Base-by-base conservation (phyloP, 2,797 vertebrate species). In the Tinamus major region DNA sequence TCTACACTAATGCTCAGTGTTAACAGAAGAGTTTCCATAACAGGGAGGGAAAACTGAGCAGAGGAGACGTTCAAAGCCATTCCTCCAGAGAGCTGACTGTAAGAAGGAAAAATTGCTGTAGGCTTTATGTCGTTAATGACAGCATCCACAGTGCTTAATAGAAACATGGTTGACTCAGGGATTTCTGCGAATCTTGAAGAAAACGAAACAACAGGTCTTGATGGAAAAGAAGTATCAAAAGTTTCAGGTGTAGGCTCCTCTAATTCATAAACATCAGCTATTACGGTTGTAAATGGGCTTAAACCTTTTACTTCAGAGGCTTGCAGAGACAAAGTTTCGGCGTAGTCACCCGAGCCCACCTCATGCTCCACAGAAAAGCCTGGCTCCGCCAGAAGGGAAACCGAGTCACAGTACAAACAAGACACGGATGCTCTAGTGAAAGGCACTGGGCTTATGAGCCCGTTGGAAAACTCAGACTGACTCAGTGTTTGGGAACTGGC, bases 321-420 rank as follows among this genome's bases (percentile, higher is more conserved):
- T 92, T 98, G 95, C 77, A 98, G 92, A 39, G 98, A 98, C 79
- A 98, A 94, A 4, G 99, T 98, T 97, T 99, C 98, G 26, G 98
- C 61, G 70, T 98, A 98, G 89, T 99, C 98, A 0, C 98, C 99
- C 1, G 99, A 99, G 19, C 98, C 99, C 97, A 97, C 95, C 1
- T 98, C 98, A 15, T 97, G 98, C 64, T 99, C 98, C 15, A 96
- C 87, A 13, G 98, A 96, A 59, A 97, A 97, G 93, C 95, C 96
- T 62, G 97, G 96, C 88, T 97, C 97, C 10, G 97, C 96, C 31
- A 98, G 96, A 76, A 97, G 89, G 62, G 97, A 95, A 39, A 97
- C 97, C 2, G 96, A 97, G 24, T 98, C 96, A 76, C 98, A 98
- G 76, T 98, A 97, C 15, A 92, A 96, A 41, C 98, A 98, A 85